phyloP scores from a whole-genome alignment of 2,888 invertebrate genomes.

The Cheilosia variabilis region DNA sequence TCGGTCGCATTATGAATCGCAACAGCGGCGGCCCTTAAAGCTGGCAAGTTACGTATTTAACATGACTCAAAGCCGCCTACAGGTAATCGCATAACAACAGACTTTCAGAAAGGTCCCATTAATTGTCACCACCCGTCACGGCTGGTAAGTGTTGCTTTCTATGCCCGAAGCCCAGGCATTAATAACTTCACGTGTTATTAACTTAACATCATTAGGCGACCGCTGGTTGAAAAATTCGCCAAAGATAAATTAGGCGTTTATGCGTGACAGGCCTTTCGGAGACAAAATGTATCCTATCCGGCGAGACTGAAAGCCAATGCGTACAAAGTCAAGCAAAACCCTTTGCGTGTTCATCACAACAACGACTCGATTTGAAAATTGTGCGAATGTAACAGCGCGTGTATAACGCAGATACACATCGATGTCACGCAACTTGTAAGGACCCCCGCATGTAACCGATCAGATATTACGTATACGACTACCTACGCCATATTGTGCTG shows the following conservation, averaged over 20 bases:
- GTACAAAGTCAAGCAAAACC: background rate
- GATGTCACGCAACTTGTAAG: constrained; percentile 26
- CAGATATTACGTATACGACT: constrained; percentile 11
- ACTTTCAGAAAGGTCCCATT: background rate
- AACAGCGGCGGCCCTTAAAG: too few relatives aligned
- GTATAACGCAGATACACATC: background rate
- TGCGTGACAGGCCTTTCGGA: background rate
- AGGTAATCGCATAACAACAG: too few relatives aligned
- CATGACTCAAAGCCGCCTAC: too few relatives aligned
- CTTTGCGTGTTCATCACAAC: constrained; percentile 29
- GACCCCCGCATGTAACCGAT: constrained; percentile 7
- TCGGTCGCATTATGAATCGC: too few relatives aligned
- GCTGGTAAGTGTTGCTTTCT: background rate
- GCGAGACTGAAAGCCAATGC: background rate
- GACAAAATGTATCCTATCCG: background rate
- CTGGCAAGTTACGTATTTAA: too few relatives aligned
- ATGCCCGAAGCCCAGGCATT: background rate
- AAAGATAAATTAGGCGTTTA: background rate
- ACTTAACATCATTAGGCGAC: background rate
- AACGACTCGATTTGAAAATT: constrained; percentile 4
- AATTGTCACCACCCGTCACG: background rate
- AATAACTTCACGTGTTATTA: constrained; percentile 16
- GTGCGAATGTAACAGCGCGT: constrained; percentile 25
- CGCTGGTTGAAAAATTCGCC: background rate
- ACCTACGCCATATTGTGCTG: constrained; percentile 6